Base-by-base conservation (phyloP, 2,797 vertebrate species). In the Tarsius wallacei region DNA sequence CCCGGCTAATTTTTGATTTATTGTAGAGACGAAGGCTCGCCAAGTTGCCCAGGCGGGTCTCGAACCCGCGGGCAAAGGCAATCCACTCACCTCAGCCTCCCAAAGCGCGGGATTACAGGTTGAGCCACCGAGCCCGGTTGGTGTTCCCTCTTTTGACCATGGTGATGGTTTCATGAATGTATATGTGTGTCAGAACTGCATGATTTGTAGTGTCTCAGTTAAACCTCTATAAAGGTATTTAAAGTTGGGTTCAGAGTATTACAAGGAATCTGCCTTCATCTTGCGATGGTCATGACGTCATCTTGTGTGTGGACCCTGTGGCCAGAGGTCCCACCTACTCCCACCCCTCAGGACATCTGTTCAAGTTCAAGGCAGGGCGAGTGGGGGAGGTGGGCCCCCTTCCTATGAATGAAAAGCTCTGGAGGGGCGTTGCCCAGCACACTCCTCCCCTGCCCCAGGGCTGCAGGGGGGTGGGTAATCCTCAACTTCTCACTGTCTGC, bases 81-180 rank as follows among this genome's bases (percentile, higher is more conserved):
- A n/a, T n/a, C n/a, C n/a, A n/a, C n/a, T n/a, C n/a, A n/a, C n/a
- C n/a, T n/a, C n/a, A n/a, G n/a, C n/a, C n/a, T n/a, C n/a, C n/a
- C n/a, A n/a, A n/a, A n/a, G n/a, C n/a, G n/a, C n/a, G n/a, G n/a
- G n/a, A n/a, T n/a, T n/a, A n/a, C n/a, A n/a, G n/a, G n/a, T n/a
- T n/a, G n/a, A n/a, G n/a, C n/a, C n/a, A n/a, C n/a, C n/a, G n/a
- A n/a, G n/a, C n/a, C n/a, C n/a, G n/a, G n/a, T n/a, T n/a, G n/a
- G 51, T 57, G 63, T 19, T 15, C 1, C 7, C 17, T 4, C 1
- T 24, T 24, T 28, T 12, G 70, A 55, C 15, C 0, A 19, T 19
- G 47, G 49, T 8, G 57, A n/a, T 13, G 6, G 2, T 2, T 14
- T 4, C 9, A 0, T 0, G 26, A n/a, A 13, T 0, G 22, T 13